Evolutionary conservation across 2,797 vertebrate species (phyloP).

Genomic region (Cryptoblepharus egeriae): DNA sequence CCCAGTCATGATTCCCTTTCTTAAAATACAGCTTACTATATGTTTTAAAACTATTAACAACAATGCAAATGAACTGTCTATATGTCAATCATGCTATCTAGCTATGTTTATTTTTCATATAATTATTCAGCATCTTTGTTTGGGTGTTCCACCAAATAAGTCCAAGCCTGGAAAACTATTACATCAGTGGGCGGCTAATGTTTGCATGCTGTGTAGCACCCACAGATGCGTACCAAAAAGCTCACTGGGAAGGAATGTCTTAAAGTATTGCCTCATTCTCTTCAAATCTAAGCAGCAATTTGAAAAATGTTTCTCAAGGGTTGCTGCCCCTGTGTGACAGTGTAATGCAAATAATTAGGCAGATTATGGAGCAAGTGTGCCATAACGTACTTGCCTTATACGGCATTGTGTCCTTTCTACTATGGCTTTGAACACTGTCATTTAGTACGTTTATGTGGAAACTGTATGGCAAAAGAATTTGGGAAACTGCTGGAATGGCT

Average conservation of each 20-base stretch:
- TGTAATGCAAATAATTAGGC: constrained; percentile 75
- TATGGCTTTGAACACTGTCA: constrained; percentile 35
- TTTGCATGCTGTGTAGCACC: constrained; percentile 12
- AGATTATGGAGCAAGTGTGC: constrained; percentile 53
- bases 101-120: background rate
- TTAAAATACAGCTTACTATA: background rate
- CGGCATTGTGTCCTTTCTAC: constrained; percentile 58
- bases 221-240: constrained; percentile 37
- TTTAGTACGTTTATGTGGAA: constrained; percentile 35
- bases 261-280: constrained; percentile 74
- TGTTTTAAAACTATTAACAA: background rate
- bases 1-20: no score
- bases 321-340: constrained; percentile 63
- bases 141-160: background rate
- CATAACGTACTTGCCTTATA: constrained; percentile 72
- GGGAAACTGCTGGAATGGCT: background rate
- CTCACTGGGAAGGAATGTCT: constrained; percentile 64
- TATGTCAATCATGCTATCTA: background rate
- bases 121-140: constrained; percentile 10
- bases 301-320: constrained; percentile 73
- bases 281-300: constrained; percentile 77
- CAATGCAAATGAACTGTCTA: background rate
- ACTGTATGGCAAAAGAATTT: constrained; percentile 16
- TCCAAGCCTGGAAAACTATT: constrained; percentile 19
- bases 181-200: constrained; percentile 19